Evolutionary conservation across 2,888 invertebrate species (phyloP), one percentile per base, ranked within the genome.

Genomic region (Blastobasis lacticolella): DNA sequence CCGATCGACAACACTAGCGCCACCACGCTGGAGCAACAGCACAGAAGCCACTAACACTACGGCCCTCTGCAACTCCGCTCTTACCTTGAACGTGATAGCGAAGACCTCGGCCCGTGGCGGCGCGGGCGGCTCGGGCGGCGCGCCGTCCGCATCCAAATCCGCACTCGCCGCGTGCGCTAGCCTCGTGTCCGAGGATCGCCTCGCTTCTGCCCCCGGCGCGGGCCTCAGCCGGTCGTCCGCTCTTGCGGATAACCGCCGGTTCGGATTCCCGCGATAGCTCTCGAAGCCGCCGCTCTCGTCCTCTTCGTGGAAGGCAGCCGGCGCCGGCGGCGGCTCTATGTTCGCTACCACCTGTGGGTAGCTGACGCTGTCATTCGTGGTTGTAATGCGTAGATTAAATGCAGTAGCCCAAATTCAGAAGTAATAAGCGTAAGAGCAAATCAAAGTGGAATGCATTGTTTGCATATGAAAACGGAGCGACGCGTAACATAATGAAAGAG

Each of bases 251-350:
- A 80, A 69, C 36, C 83, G 73, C 49, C 86, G 73, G 61, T 73
- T 78, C 50, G 85, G 84, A 69, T 84, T 81, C 45, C 76, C 78
- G 55, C 83, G 78, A 72, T 87, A 88, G 0, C 77, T 76, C 70
- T 88, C 88, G 74, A 88, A 88, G 57, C 88, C 88, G 48, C 88
- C 88, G 66, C 88, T 88, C 70, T 89, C 88, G 71, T 89, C 88
- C 71, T 78, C 84, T 63, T 88, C 88, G 74, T 85, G 86, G 73
- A 80, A 83, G 49, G 67, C 74, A 49, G 78, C 83, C 49, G 79
- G 79, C 55, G 76, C 73, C 59, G 83, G 81, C 58, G 71, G 73
- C 51, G 83, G 83, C 69, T 93, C 93, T 58, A 92, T 91, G 73
- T 91, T 92, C 44, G 93, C 92, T 8, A 92, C 90, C 54, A 91